Base-by-base conservation (phyloP, 2,113 vertebrate genomes). In the Seriola dumerili region DNA sequence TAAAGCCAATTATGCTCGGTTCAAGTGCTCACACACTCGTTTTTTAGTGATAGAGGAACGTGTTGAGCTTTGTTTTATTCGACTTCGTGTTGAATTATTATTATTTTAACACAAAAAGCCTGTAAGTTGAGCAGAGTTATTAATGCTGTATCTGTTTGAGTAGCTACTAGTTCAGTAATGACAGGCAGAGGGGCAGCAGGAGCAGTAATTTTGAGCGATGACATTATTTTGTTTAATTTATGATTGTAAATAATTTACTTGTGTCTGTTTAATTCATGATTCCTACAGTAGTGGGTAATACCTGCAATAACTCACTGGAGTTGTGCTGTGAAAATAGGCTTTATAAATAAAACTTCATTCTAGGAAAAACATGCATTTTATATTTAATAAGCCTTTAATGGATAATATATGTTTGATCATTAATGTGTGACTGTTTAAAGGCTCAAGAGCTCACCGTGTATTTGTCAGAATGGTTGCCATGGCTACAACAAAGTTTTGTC, bases 381-480 rank as follows among this genome's bases (percentile, higher is more conserved):
- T 32, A 34, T 42, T 58, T 72, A 13, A 52, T 29, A 44, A 38
- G 16, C 23, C 48, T 40, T 76, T 50, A 46, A 52, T 57, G 19
- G 57, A 68, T 64, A 29, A 59, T 72, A 67, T 32, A 48, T 50
- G 42, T 8, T 21, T 67, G 23, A 77, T 75, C 23, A 69, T 68
- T 59, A 72, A 29, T 0, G 23, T 0, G 36, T 36, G 32, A 19
- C 58, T 34, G 38, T 75, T 50, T 80, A 77, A 69, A 75, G 25
- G 42, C 69, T 42, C 11, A 8, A 25, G 44, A 21, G 13, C 69
- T 83, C 46, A 14, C 0, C 4, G 13, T 61, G 76, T 54, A 42
- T 81, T 79, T 25, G 71, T 80, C 12, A 42, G 46, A 29, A 50
- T 55, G 69, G 72, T 72, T 74, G 21, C 71, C 44, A 62, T 76